Evolutionary conservation across 2,797 vertebrate species (phyloP).

Genomic region (Pseudochromis fuscus): DNA sequence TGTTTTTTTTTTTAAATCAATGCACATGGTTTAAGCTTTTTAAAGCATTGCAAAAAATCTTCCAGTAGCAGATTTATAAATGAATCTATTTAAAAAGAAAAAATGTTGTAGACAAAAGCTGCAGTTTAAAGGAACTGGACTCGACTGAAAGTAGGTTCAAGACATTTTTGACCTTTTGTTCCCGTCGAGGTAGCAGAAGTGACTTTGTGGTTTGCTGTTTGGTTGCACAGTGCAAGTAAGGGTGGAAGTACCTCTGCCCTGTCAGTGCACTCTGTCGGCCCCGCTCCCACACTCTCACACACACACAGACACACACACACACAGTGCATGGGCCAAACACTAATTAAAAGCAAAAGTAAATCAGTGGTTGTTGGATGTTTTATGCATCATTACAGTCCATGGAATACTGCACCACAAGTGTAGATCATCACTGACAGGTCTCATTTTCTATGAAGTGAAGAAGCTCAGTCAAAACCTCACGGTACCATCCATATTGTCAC

Average conservation of each 20-base stretch:
- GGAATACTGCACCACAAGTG: conserved; percentile 68
- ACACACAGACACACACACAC: conserved; percentile 14
- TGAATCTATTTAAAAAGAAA: neutral
- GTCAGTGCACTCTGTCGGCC: conserved; percentile 72
- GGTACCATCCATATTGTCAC: conserved; percentile 55
- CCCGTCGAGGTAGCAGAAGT: conserved; percentile 72
- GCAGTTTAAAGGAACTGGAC: conserved; percentile 49
- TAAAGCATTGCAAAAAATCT: neutral
- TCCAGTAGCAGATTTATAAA: neutral
- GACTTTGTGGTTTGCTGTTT: conserved; percentile 73
- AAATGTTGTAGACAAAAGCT: neutral
- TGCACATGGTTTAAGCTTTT: neutral
- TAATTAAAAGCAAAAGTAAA: conserved; percentile 81
- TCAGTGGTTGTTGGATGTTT: conserved; percentile 78
- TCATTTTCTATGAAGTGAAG: conserved; percentile 71
- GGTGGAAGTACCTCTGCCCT: conserved; percentile 78
- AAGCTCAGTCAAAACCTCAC: conserved; percentile 73
- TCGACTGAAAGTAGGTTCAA: conserved; percentile 53
- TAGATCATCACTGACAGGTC: conserved; percentile 77
- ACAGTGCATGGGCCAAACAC: conserved; percentile 50
- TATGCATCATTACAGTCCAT: conserved; percentile 76
- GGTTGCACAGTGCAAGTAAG: conserved; percentile 52
- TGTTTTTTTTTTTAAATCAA: neutral
- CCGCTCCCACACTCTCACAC: conserved; percentile 42
- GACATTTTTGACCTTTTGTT: conserved; percentile 72